Base-by-base conservation (phyloP, 2,888 invertebrate species). In the Phalera bucephala region DNA sequence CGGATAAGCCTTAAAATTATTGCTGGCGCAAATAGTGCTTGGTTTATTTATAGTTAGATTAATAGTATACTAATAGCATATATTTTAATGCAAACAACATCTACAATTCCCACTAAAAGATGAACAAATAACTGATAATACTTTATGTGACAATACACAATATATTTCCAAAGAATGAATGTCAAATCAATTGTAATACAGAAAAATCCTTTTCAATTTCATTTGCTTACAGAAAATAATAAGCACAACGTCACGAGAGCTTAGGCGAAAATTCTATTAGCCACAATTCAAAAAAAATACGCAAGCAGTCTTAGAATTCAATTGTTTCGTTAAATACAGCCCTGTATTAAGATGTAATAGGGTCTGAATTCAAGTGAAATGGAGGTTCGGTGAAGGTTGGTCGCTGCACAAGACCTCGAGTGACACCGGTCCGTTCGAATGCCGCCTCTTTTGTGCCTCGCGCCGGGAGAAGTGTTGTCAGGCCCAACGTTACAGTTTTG, bases 401-500 rank as follows among this genome's bases (percentile, higher is more conserved):
- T 9, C 14, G n/a, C n/a, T 27, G 27, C 27, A 27, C 27, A 14
- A 6, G 27, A 27, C 27, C 14, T 4, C 14, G 14, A 14, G 4
- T n/a, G 26, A 13, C 5, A 8, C n/a, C 27, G 9, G 14, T 9
- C n/a, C 8, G 27, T 0, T 14, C 14, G 14, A 14, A 9, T 4
- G 14, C 27, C 27, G 13, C 13, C 27, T 14, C 9, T 14, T 14
- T 13, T 14, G 9, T 12, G 27, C 14, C 27, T 25, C 27, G 12
- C 12, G 9, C 27, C n/a, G 3, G 6, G 8, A 12, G 12, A 25
- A 27, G 14, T 27, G 27, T 27, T 26, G 27, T 27, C 14, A 27
- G 12, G n/a, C n/a, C 27, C 14, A 14, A n/a, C 7, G 27, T 27
- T 27, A 27, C 27, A 27, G 12, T 12, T 27, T 27, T 25, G 25